Conservation (phyloP, 2,888 invertebrate genomes). For the Pherbina coryleti region DNA sequence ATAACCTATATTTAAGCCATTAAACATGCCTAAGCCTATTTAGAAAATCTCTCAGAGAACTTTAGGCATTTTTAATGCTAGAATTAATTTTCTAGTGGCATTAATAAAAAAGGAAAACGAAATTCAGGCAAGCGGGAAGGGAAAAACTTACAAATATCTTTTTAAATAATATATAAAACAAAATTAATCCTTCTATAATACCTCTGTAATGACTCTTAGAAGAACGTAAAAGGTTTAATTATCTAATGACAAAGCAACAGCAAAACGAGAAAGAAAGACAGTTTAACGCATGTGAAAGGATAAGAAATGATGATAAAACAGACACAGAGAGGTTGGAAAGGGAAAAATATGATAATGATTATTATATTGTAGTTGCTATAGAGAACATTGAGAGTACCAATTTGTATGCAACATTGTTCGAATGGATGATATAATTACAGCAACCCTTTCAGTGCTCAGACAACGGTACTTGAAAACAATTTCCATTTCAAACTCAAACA, state of each 20-base stretch:
- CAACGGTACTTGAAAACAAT: neutral
- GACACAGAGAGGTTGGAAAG: neutral
- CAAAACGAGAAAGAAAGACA: neutral
- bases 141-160: neutral
- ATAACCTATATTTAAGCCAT: no score
- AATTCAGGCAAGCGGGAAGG: neutral
- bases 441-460: neutral
- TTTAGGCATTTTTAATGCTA: conserved; percentile 32
- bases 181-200: conserved; percentile 10
- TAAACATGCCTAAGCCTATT: no score
- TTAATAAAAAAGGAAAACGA: conserved; percentile 21
- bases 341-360: neutral
- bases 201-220: neutral
- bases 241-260: neutral
- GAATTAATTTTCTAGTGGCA: conserved; percentile 43
- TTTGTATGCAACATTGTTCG: neutral
- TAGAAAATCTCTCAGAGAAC: neutral
- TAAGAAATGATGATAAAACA: neutral
- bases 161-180: neutral
- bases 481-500: neutral
- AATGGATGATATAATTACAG: neutral
- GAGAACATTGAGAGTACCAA: neutral
- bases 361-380: neutral
- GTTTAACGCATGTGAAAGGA: neutral
- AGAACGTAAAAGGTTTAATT: neutral